These are phyloP conservation scores for Brevimyrus niger DNA, from an alignment of 2,113 vertebrate species.

Conservation along the genomic window DNA sequence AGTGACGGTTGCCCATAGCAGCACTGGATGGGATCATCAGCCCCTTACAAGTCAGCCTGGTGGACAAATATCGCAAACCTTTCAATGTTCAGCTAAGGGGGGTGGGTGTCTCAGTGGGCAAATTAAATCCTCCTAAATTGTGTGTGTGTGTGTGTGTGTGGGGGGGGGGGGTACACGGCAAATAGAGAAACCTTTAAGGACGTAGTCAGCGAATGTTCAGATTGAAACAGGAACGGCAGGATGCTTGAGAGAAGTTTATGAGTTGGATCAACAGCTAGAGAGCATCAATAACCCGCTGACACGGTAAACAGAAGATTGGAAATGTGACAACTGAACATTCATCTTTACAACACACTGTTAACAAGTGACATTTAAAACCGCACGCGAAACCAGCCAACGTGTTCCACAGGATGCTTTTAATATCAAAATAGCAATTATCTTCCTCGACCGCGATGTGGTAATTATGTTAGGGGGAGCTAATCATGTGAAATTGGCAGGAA, in stretches of 20 bases:
- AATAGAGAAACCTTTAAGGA: neutral
- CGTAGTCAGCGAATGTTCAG: neutral
- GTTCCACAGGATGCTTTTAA: constrained; percentile 39
- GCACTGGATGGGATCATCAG: neutral
- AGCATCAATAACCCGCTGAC: neutral
- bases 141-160: neutral
- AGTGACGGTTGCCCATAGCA: neutral
- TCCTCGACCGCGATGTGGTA: constrained; percentile 44
- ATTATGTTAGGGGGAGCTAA: constrained; percentile 39
- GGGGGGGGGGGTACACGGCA: neutral
- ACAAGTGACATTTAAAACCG: constrained; percentile 5
- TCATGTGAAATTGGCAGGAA: constrained; percentile 27
- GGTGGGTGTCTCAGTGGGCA: neutral
- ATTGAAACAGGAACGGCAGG: neutral
- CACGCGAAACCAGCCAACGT: constrained; percentile 13
- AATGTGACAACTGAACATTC: neutral
- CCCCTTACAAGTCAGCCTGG: neutral
- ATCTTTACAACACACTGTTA: constrained; percentile 6
- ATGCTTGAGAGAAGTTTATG: constrained; percentile 1
- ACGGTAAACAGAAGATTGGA: constrained; percentile 2
- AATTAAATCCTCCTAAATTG: neutral
- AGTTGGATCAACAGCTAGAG: neutral
- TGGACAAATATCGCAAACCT: neutral
- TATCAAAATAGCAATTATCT: constrained; percentile 43
- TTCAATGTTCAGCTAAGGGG: neutral